Base-by-base conservation (phyloP, 2,113 vertebrate species). In the Thunnus maccoyii region DNA sequence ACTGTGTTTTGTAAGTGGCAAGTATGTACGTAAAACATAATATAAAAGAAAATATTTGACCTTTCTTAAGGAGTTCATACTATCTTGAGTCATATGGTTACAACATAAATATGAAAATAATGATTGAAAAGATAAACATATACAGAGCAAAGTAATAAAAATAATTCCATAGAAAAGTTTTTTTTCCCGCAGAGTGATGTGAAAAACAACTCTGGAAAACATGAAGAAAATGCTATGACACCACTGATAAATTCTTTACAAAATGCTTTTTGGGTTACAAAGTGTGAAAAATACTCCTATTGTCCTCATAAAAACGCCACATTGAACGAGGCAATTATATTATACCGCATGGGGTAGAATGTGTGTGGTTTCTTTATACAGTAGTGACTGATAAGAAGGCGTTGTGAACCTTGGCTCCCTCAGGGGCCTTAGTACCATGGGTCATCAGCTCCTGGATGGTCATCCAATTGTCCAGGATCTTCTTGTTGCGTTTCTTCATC, bases 401-500 rank as follows among this genome's bases (percentile, higher is more conserved):
- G 88, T 98, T 99, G 91, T 97, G 96, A 55, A 97, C 96, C 88
- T 95, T 96, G 14, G 96, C 95, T 83, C 96, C 98, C 0, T 99
- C 98, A 1, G 97, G 96, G 44, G 97, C 98, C 88, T 97, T 99
- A 72, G 97, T 96, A 68, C 97, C 98, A 0, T 99, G 98, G 78
- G 97, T 98, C 97, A 99, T 99, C 87, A 99, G 95, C 95, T 99
- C 98, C 95, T 99, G 98, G 89, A 99, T 99, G 78, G 98, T 99
- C 98, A 99, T 99, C 98, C 98, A 99, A 94, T 98, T 99, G 93
- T 99, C 98, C 90, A 99, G 95, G 81, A 99, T 99, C 94, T 99
- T 99, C 95, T 97, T 99, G 95, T 99, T 99, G 57, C 98, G 96
- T 84, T 98, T 99, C 89, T 97, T 99, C 97, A 99, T 97, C 97